A percentile compares a stretch with the other conserved stretches of the same genome.
These are phyloP conservation scores for Theonella swinhoei DNA, from an alignment of 37 sponge, comb jelly and placozoan species.

Conservation along the genomic window DNA sequence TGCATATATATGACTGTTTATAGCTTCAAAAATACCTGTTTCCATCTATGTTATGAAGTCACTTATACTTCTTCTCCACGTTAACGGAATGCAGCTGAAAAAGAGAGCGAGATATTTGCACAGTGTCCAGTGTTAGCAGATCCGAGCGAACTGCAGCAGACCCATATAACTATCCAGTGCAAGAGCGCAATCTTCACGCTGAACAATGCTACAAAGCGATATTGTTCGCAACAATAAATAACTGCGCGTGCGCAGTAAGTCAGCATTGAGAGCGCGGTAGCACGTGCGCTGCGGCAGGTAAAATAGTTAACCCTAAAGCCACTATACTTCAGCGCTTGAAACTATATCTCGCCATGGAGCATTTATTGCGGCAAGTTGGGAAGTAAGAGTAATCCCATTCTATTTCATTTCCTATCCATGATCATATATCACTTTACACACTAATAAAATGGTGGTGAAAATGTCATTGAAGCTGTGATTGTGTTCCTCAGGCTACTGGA, in stretches of 20 bases:
- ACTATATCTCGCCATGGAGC: not conserved
- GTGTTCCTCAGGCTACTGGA: slow-evolving; percentile 8
- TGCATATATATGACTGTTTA: too few species aligned
- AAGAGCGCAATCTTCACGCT: not conserved
- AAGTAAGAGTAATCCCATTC: not conserved
- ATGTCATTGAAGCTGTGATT: too few species aligned
- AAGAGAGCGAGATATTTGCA: too few species aligned
- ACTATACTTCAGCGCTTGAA: not conserved
- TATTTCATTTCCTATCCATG: too few species aligned
- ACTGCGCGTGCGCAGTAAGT: not conserved
- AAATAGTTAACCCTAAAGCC: not conserved
- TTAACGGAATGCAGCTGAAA: too few species aligned
- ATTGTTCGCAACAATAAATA: not conserved
- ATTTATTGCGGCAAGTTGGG: not conserved
- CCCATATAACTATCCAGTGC: not conserved
- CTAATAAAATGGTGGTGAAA: too few species aligned
- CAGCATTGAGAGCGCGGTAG: not conserved
- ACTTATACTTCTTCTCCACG: too few species aligned
- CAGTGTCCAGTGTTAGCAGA: too few species aligned
- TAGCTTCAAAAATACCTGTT: too few species aligned
- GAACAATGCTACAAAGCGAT: not conserved
- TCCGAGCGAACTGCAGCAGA: not conserved
- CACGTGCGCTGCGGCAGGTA: too few species aligned
- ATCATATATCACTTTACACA: too few species aligned
- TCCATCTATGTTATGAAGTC: too few species aligned